phyloP scores from a whole-genome alignment of 2,113 vertebrate genomes.

The Semnornis frantzii region DNA sequence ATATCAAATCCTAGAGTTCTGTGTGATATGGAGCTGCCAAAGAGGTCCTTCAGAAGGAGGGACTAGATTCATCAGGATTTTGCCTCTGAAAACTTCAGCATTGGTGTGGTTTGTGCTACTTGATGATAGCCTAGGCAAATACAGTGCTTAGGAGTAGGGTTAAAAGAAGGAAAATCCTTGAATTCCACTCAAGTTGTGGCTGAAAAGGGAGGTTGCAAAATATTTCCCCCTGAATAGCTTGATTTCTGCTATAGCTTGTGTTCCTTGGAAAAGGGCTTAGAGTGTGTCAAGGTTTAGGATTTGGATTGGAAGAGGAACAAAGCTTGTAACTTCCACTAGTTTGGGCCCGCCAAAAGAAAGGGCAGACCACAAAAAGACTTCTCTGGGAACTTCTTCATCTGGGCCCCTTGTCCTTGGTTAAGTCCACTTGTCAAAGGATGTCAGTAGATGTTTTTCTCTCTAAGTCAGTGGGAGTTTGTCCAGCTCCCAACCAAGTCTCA shows the following conservation, averaged over 20 bases:
- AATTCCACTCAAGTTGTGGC: background rate
- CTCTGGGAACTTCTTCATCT: background rate
- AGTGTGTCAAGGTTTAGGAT: background rate
- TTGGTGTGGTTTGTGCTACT: background rate
- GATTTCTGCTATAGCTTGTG: background rate
- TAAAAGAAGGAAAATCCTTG: background rate
- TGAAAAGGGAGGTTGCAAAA: background rate
- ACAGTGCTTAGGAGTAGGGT: background rate
- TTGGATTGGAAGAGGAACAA: background rate
- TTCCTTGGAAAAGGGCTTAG: background rate
- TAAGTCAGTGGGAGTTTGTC: background rate
- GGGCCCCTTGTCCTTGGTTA: background rate
- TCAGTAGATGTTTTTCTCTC: background rate
- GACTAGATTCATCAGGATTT: background rate
- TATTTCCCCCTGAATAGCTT: background rate
- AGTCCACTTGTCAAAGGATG: background rate
- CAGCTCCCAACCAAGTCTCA: background rate
- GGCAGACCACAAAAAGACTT: background rate
- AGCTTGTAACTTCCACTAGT: background rate
- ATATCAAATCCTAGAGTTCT: background rate
- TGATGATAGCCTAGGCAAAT: background rate
- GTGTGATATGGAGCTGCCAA: background rate
- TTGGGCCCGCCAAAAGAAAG: background rate
- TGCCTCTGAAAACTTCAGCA: background rate
- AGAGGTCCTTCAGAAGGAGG: background rate